Evolutionary conservation across 2,113 vertebrate genomes (phyloP).

Genomic region (Ochotona princeps): DNA sequence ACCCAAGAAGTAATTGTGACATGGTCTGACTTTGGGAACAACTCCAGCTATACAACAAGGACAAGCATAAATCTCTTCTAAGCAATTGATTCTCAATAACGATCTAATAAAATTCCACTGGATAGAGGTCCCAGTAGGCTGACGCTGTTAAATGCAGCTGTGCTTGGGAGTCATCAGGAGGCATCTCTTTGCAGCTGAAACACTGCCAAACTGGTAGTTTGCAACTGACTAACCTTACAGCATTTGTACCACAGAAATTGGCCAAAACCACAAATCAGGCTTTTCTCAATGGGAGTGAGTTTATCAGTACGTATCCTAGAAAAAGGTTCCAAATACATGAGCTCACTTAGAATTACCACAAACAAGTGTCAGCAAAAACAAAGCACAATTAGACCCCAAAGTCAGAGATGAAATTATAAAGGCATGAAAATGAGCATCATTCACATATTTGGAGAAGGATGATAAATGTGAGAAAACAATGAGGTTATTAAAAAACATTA

Average conservation of each 20-base stretch:
- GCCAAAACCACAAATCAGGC: not conserved
- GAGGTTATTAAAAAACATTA: not conserved
- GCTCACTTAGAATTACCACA: not conserved
- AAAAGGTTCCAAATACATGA: not conserved
- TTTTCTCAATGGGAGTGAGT: not conserved
- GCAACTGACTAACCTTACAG: not conserved
- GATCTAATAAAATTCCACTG: not conserved
- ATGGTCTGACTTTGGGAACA: constrained; percentile 22
- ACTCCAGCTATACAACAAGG: not conserved
- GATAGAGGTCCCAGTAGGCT: not conserved
- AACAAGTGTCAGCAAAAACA: not conserved
- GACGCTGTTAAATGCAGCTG: too few relatives aligned
- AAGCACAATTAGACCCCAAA: not conserved
- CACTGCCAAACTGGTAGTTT: not conserved
- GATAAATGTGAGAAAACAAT: not conserved
- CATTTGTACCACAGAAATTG: not conserved
- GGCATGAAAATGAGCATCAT: not conserved
- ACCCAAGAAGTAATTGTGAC: constrained; percentile 16
- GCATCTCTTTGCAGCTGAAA: not conserved
- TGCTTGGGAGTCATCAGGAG: not conserved
- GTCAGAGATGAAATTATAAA: not conserved
- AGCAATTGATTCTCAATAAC: not conserved
- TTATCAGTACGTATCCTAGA: not conserved
- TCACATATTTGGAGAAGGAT: not conserved
- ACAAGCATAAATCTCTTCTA: not conserved